Evolutionary conservation across 2,113 vertebrate species (phyloP).

Genomic region (Bambusicola thoracicus): DNA sequence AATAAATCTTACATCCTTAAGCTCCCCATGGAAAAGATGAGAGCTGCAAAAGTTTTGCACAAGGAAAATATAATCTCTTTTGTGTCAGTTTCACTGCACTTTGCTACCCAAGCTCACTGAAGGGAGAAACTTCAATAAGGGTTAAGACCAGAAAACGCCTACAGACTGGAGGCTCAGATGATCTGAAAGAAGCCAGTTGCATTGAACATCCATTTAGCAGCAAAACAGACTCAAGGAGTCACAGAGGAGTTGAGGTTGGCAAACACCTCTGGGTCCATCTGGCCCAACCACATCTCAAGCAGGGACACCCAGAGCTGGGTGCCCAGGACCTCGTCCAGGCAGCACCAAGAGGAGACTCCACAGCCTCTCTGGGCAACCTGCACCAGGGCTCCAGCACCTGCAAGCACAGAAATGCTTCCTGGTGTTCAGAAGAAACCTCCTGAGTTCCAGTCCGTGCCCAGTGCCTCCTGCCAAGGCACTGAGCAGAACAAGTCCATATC

Average conservation of each 20-base stretch:
- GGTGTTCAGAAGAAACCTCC: background rate
- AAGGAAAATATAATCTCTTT: fast-evolving
- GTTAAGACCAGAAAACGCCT: background rate
- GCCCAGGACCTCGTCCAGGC: background rate
- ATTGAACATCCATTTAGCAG: background rate
- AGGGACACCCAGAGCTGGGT: background rate
- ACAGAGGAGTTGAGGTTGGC: background rate
- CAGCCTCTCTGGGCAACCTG: background rate
- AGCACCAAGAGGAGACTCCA: background rate
- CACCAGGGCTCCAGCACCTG: background rate
- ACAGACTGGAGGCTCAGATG: background rate
- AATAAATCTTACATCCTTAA: background rate
- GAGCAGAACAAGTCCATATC: background rate
- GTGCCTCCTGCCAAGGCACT: background rate
- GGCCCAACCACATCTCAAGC: background rate
- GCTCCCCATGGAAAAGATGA: background rate
- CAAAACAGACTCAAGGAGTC: background rate
- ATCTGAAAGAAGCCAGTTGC: background rate
- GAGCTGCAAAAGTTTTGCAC: background rate
- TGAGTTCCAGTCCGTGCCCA: background rate
- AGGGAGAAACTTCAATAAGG: background rate
- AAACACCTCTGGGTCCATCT: background rate
- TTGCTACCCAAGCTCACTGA: background rate
- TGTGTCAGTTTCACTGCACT: background rate
- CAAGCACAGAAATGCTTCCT: background rate